Base-by-base conservation (phyloP, 2,797 vertebrate genomes). In the Phylloscopus collybita region DNA sequence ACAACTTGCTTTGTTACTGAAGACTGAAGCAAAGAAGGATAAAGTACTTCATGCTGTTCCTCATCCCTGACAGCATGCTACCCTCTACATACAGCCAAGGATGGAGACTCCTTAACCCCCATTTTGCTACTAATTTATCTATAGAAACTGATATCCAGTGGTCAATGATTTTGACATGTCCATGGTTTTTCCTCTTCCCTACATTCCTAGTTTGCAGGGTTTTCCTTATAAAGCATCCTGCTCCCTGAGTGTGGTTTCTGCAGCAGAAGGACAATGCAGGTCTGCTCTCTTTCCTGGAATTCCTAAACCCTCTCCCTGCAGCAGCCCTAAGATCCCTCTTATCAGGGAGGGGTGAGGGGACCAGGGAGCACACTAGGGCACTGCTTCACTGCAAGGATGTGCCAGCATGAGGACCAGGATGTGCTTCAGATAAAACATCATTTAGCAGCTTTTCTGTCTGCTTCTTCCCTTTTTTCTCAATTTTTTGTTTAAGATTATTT, bases 341-440 rank as follows among this genome's bases (percentile, higher is more conserved):
- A 9, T 8, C 11, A n/a, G 15, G 16, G 7, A n/a, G 32, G 34
- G 3, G 13, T 11, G 26, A 62, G 26, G 13, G 40, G 4, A 36
- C 14, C 1, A 11, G 16, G 18, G 20, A 88, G 10, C 17, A 64
- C 0, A 1, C 8, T 3, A 8, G 6, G 69, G 13, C 34, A 75
- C 20, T 45, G 4, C 9, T 79, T 84, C 34, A 16, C 21, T 57
- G 14, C 2, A 13, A 47, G 18, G 23, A 34, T 57, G 16, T 45
- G 22, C 16, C 51, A 80, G 26, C 22, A 13, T 5, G 16, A 92
- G 44, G 6, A 81, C 3, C 6, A 61, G n/a, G 7, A 27, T 44
- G 6, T 64, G 12, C 42, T 72, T 86, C 20, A 49, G 22, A 5
- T 11, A 44, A 64, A 80, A 60, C 15, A 32, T 15, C 1, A 9